Conservation (phyloP, 37 sponge, comb jelly and placozoan genomes). For the Theonella swinhoei region DNA sequence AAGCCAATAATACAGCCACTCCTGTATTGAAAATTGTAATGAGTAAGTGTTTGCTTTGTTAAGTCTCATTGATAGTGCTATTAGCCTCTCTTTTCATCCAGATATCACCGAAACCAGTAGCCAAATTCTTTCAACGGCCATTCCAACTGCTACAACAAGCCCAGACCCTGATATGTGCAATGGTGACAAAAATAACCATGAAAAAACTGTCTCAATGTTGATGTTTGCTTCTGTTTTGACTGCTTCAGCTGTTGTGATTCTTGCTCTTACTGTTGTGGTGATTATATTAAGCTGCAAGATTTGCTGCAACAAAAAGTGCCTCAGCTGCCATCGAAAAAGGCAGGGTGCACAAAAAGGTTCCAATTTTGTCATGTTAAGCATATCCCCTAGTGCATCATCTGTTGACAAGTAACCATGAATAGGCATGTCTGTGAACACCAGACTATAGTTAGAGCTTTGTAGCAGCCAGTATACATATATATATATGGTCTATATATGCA, state of each 20-base stretch:
- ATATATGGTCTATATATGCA: too few species aligned
- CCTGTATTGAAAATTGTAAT: slow-evolving; percentile 16
- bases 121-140: background rate
- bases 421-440: too few species aligned
- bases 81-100: background rate
- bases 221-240: slow-evolving; percentile 3
- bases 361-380: background rate
- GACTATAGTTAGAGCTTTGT: too few species aligned
- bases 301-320: background rate
- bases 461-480: too few species aligned
- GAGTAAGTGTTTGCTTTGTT: slow-evolving; percentile 18
- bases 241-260: slow-evolving; percentile 13
- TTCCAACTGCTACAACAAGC: background rate
- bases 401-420: background rate
- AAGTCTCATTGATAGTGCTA: background rate
- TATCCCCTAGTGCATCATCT: background rate
- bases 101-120: slow-evolving; percentile 17
- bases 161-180: background rate
- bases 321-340: background rate
- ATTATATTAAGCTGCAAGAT: slow-evolving; percentile 10
- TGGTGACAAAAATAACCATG: background rate
- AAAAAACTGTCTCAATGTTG: background rate
- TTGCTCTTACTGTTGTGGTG: slow-evolving; percentile 2
- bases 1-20: background rate
- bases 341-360: background rate